These are phyloP conservation scores for Micropoecilia bifurca DNA, from an alignment of 2,797 vertebrate species.

Conservation along the genomic window DNA sequence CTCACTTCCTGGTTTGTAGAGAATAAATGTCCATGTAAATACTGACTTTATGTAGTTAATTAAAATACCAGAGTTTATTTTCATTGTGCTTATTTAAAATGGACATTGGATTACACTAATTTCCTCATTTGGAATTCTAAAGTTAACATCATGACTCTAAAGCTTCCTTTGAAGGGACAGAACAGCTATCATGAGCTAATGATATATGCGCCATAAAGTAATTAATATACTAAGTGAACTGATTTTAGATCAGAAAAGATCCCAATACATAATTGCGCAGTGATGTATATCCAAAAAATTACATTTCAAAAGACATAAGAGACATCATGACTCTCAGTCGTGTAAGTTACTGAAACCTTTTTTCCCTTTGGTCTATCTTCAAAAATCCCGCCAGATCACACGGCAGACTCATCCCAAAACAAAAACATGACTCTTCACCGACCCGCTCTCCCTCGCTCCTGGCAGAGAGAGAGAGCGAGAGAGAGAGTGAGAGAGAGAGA, in stretches of 20 bases:
- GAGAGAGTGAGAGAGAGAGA: constrained; percentile 48
- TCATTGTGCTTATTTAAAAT: background rate
- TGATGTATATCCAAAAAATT: constrained; percentile 30
- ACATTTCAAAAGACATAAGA: constrained; percentile 43
- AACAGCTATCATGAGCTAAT: background rate
- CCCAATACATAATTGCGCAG: background rate
- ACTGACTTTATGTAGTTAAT: background rate
- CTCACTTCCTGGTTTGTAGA: background rate
- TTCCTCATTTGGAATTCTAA: background rate
- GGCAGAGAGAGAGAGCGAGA: constrained; percentile 50
- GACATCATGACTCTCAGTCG: constrained; percentile 61
- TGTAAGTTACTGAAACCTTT: constrained; percentile 64
- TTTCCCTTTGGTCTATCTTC: constrained; percentile 74
- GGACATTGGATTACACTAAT: background rate
- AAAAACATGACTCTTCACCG: constrained; percentile 77
- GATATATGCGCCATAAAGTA: background rate
- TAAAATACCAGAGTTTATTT: background rate
- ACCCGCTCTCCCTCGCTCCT: constrained; percentile 69
- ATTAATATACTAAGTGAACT: background rate
- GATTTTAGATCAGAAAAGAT: background rate
- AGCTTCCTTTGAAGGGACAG: background rate
- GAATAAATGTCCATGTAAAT: background rate
- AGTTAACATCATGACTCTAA: background rate
- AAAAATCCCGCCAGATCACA: constrained; percentile 79
- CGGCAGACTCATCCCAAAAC: constrained; percentile 72